Evolutionary conservation across 2,888 invertebrate genomes (phyloP), one percentile per base, ranked within the genome.

Genomic region (Patella depressa): DNA sequence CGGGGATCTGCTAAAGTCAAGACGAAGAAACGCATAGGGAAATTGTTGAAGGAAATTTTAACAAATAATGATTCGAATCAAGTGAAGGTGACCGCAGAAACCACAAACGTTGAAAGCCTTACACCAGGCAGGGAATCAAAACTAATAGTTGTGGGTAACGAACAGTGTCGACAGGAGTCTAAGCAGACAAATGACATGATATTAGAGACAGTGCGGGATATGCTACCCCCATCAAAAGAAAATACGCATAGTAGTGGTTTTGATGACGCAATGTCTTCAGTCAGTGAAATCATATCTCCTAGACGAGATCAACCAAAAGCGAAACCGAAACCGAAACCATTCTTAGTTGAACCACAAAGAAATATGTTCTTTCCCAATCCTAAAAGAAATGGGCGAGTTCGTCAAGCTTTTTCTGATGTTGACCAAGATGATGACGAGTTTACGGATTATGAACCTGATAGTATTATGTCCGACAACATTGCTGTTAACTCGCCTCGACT

Each of bases 381-480:
- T 3, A 65, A 65, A 14, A 45, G 45, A 45, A 65, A 65, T 24
- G 65, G 65, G 14, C 19, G 24, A 65, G 65, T 65, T 24, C 65
- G 65, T 11, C 65, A 65, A 19, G 65, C 65, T 2, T 65, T 65
- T 65, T 65, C 65, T 9, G 72, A 71, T 15, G 53, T 53, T 45
- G 72, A 71, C 17, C 15, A 73, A 71, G 70, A 65, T 5, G 79
- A 79, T 45, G 71, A 72, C 53, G 80, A 80, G 65, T 34, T 76
- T 55, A 76, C 73, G 5, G 80, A 80, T 73, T 71, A 74, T 54
- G 80, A 80, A 19, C 76, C 72, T 2, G 79, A 78, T 53, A 75
- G 74, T 69, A 79, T 79, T 19, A 77, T 79, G 75, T 80, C 82
- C 3, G 82, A 82, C 71, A 78, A 74, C 19, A 79, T 80, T 15